These are phyloP conservation scores for Epiblema foenella DNA, from an alignment of 2,888 invertebrate species.

Conservation along the genomic window DNA sequence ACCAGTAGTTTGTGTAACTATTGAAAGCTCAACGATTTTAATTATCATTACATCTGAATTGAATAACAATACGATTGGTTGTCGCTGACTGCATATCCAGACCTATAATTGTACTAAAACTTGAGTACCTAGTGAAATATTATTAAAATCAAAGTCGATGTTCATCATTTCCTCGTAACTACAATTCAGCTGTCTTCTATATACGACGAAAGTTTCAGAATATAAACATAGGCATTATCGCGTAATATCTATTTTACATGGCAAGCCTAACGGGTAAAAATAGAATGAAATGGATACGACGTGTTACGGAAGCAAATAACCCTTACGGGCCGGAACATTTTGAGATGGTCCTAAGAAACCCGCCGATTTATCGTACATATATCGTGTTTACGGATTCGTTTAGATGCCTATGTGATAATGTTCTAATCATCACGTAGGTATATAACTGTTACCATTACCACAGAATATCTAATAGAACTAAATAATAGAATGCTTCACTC, in stretches of 20 bases:
- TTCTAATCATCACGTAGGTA: neutral
- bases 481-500: no score
- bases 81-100: no score
- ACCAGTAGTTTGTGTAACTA: neutral
- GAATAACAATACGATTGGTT: no score
- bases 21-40: neutral
- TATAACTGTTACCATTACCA: no score
- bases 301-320: constrained; percentile 21
- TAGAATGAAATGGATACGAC: constrained; percentile 6
- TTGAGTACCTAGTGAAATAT: no score
- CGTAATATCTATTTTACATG: neutral
- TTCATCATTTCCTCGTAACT: no score
- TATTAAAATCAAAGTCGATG: no score
- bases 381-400: neutral
- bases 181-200: no score
- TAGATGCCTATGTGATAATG: neutral
- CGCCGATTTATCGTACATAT: constrained; percentile 1
- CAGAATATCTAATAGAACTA: no score
- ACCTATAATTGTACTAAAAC: no score
- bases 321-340: constrained; percentile 18
- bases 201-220: no score
- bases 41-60: neutral
- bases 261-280: neutral
- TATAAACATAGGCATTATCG: no score
- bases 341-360: constrained; percentile 6